Base-by-base conservation (phyloP, 2,113 vertebrate species). In the Tapirus terrestris region DNA sequence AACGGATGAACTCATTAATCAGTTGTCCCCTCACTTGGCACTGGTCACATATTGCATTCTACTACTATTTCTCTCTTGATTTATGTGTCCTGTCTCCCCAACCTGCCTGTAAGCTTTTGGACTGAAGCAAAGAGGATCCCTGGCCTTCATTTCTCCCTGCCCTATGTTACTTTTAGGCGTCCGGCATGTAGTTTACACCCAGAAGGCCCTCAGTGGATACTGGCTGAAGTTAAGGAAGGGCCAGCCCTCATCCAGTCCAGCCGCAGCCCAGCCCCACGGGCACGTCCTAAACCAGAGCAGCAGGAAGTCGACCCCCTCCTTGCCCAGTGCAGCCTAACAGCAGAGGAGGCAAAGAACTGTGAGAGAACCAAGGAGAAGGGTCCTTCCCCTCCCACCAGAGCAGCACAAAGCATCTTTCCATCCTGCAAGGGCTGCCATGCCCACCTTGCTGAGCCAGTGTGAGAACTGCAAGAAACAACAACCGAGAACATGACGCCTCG, bases 311-410 rank as follows among this genome's bases (percentile, higher is more conserved):
- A 65, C 53, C 4, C 17, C 1, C 5, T 16, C 61, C 90, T 60
- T 3, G 4, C 68, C 73, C 23, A 18, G 36, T 8, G 17, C n/a
- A 21, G 39, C 77, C 83, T 23, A 7, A n/a, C 12, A 23, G 31
- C 18, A 77, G 56, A 31, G 20, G 18, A 58, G 39, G 4, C 31
- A 76, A 27, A 36, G 33, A 16, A 20, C 1, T 0, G 31, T 16
- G 63, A 61, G 13, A 83, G 39, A 43, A 14, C 25, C 9, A 29
- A 7, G 3, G 45, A 80, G 56, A 36, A 16, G 70, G 48, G 25
- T 27, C 23, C 58, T 10, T 43, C 14, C 27, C 67, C 10, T 27
- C 18, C 73, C 4, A 17, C 21, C 36, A 0, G 0, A 73, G 33
- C 33, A 82, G 36, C 65, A 45, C 0, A 1, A 68, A 61, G 88